Base-by-base conservation (phyloP, 2,113 vertebrate species). In the Zingel zingel region DNA sequence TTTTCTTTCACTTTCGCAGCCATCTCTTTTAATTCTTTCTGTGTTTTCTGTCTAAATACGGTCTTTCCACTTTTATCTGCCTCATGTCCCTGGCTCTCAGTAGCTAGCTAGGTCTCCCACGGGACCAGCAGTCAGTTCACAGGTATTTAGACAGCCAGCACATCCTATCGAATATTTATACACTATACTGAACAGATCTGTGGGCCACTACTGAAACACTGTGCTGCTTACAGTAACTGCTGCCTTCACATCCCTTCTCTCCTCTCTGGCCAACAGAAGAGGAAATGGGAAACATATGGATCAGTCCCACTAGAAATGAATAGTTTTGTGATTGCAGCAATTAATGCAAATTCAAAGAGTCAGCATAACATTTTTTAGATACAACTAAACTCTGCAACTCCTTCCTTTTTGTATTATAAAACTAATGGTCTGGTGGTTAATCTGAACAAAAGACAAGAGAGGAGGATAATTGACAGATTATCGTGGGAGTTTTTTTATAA, bases 161-260 rank as follows among this genome's bases (percentile, higher is more conserved):
- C 67, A 76, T 87, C 82, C 83, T 83, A 76, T 86, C 16, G 76
- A 92, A 93, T 90, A 91, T 92, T 91, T 88, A 91, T 88, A 85
- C 76, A 78, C 81, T 62, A 61, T 76, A 59, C 54, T 70, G 69
- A 68, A 62, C 81, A 72, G 82, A 77, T 90, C 73, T 80, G 69
- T 45, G 56, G 62, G 58, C 77, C 53, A 15, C 66, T 65, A 3
- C 70, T 74, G 77, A 77, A 73, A 54, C 61, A 45, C 43, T 58
- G 19, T 45, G 56, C 65, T 54, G 72, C 75, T 80, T 25, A 58
- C 36, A 67, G 43, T 14, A 58, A n/a, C 43, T 30, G 51, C 54
- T 21, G 73, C 61, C 51, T 63, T 18, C 23, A 36, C 62, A 43
- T 1, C 36, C 30, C 14, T 14, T 53, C 33, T 68, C 21, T 64